Evolutionary conservation across 2,113 vertebrate species (phyloP).

Genomic region (Crotalus viridis): DNA sequence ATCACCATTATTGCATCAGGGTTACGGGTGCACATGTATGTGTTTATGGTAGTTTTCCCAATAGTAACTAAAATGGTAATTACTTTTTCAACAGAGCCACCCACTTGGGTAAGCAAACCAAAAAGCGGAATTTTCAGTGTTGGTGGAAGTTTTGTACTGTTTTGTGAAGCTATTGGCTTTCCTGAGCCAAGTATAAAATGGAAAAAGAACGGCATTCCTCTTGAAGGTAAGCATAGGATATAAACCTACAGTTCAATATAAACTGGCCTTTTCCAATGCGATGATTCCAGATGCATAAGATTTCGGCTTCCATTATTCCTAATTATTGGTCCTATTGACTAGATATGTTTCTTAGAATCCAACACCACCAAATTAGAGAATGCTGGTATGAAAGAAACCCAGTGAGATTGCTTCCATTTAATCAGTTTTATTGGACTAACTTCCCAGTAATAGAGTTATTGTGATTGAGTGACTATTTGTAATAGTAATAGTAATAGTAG

Average conservation of each 20-base stretch:
- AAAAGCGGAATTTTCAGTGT: slow-evolving; percentile 80
- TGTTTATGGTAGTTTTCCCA: neutral
- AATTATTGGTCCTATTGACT: neutral
- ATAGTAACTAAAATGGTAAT: neutral
- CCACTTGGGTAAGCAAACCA: slow-evolving; percentile 82
- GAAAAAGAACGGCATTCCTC: slow-evolving; percentile 81
- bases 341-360: neutral
- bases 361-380: neutral
- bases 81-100: slow-evolving; percentile 77
- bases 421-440: neutral
- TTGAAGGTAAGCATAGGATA: slow-evolving; percentile 72
- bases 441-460: neutral
- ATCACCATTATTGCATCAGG: neutral
- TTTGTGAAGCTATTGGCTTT: slow-evolving; percentile 83
- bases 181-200: slow-evolving; percentile 81
- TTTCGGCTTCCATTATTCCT: neutral
- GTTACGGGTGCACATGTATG: neutral
- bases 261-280: neutral
- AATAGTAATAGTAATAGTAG: too few species aligned
- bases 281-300: neutral
- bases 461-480: neutral
- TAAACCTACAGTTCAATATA: neutral
- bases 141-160: slow-evolving; percentile 76
- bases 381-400: neutral
- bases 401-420: neutral